Percentiles rank a stretch among this genome's conserved stretches.
These are phyloP conservation scores for Calameuta pallipes DNA, from an alignment of 2,888 invertebrate genomes.

Conservation along the genomic window DNA sequence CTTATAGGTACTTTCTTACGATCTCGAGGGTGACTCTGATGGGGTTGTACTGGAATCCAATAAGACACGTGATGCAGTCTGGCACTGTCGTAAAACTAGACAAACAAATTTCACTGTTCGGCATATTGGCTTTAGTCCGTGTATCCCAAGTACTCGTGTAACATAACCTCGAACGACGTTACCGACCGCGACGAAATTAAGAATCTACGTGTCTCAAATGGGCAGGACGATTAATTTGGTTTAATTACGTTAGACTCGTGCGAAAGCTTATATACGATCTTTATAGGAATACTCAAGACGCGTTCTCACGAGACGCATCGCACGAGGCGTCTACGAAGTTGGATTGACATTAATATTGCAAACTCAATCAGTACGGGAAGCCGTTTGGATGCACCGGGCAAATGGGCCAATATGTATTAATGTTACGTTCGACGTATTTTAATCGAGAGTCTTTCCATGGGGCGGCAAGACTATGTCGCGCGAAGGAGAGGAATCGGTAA, in stretches of 20 bases:
- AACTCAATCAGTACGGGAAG: slow-evolving; percentile 43
- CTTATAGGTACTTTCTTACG: not conserved
- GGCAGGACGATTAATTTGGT: not conserved
- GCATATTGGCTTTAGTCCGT: slow-evolving; percentile 13
- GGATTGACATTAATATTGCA: slow-evolving; percentile 62
- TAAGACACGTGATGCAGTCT: slow-evolving; percentile 59
- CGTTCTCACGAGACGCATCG: not conserved
- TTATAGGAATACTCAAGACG: not conserved
- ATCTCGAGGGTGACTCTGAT: slow-evolving; percentile 4
- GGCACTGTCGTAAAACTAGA: slow-evolving; percentile 62
- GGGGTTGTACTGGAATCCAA: slow-evolving; percentile 59
- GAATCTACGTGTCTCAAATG: not conserved
- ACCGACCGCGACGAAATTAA: not conserved
- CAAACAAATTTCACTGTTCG: slow-evolving; percentile 61
- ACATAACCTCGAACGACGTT: not conserved
- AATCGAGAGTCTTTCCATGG: not conserved
- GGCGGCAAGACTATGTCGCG: not conserved
- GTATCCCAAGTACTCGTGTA: not conserved
- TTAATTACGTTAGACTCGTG: not conserved
- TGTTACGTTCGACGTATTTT: slow-evolving; percentile 21
- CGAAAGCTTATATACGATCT: not conserved
- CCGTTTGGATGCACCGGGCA: slow-evolving; percentile 24
- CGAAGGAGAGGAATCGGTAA: not conserved
- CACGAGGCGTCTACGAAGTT: slow-evolving; percentile 48
- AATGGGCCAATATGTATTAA: slow-evolving; percentile 49